Conservation (phyloP, 2,888 invertebrate genomes). For the Crepidodera aurea region DNA sequence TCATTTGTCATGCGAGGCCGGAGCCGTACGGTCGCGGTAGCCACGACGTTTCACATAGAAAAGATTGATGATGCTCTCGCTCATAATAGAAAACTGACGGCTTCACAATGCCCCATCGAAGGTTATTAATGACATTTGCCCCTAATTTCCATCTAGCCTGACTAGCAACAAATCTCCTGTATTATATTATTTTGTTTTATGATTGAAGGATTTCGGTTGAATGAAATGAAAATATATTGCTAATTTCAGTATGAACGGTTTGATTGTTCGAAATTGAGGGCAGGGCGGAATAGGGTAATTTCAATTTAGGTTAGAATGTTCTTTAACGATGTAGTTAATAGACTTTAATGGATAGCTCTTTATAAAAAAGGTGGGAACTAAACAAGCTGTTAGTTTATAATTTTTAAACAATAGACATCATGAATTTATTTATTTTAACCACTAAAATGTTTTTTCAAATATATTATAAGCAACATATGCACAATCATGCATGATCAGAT, state of each 20-base stretch:
- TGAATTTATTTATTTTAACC: too few species aligned
- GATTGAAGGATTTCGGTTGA: conserved; percentile 40
- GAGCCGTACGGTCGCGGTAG: conserved; percentile 66
- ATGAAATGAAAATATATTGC: conserved; percentile 40
- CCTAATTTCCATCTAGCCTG: conserved; percentile 58
- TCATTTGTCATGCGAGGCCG: conserved; percentile 72
- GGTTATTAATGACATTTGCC: conserved; percentile 59
- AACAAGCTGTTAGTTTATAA: too few species aligned
- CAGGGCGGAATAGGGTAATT: neutral
- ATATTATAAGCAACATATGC: too few species aligned
- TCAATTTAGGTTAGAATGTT: too few species aligned
- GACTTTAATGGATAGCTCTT: too few species aligned
- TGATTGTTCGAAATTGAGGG: conserved; percentile 12
- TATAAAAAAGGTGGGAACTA: too few species aligned
- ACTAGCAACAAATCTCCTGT: conserved; percentile 55
- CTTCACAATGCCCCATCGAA: conserved; percentile 61
- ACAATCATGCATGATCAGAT: too few species aligned
- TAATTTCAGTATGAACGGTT: neutral
- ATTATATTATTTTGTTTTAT: conserved; percentile 41
- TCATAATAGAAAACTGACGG: conserved; percentile 62
- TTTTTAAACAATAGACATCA: too few species aligned
- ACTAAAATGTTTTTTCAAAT: too few species aligned
- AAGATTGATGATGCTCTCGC: conserved; percentile 59
- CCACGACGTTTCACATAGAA: conserved; percentile 54
- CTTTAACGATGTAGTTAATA: too few species aligned